Base-by-base conservation (phyloP, 2,888 invertebrate genomes). In the Electrophaes corylata region DNA sequence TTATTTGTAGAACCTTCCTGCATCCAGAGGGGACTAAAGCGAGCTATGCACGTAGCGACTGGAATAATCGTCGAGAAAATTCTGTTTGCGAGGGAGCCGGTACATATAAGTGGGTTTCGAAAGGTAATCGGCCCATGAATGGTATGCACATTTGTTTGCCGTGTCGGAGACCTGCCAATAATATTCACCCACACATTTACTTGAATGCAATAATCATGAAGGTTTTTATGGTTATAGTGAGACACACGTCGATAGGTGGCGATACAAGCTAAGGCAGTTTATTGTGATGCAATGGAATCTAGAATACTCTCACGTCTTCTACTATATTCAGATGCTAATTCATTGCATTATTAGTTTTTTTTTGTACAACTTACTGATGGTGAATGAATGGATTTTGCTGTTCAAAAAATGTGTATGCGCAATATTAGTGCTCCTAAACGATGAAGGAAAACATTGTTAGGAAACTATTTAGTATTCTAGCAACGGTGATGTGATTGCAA, bases 1-100 rank as follows among this genome's bases (percentile, higher is more conserved):
- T 91, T 91, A 91, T 91, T 91, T 89, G 91, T 90, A 81, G 81
- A 89, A 83, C 86, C 87, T 91, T 88, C 90, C 88, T 90, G 85
- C 86, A 91, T 88, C 86, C 84, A 83, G 87, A 83, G 82, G 76
- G 81, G 77, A 78, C 79, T 87, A 88, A 90, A 81, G 86, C 82
- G 62, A 72, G 66, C 84, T 75, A 86, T 82, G 75, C 79, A 84
- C 79, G 76, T 72, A 71, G 72, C 79, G 79, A 77, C 73, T 64
- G 64, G 43, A 65, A 68, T 65, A 60, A 69, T 64, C 62, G 53
- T 64, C 63, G 60, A 71, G 68, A 71, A 65, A 62, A 62, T 69
- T 69, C 61, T 64, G 64, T 71, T 69, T 55, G 65, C 58, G 64
- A 48, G 19, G 19, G 41, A 37, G 39, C 60, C 58, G 60, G 50